These are phyloP conservation scores for Sapajus apella DNA, from an alignment of 2,113 vertebrate species.

Conservation along the genomic window DNA sequence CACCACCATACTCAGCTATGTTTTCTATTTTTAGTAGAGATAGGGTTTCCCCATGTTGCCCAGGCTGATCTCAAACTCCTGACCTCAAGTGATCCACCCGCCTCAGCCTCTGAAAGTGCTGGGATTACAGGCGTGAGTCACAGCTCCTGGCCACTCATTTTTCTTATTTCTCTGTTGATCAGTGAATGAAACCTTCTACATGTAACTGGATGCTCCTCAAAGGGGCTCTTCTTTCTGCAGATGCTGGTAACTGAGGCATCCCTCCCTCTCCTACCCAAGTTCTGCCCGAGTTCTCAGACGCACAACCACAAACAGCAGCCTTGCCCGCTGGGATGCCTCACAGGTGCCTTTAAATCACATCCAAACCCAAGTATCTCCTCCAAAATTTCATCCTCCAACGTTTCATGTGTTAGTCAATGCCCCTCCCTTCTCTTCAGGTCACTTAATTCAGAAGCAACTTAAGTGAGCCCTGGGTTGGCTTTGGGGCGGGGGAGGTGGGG, in stretches of 20 bases:
- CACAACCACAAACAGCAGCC: background rate
- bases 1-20: no score
- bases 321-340: background rate
- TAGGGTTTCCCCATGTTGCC: no score
- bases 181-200: background rate
- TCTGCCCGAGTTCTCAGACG: no score
- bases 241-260: background rate
- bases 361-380: background rate
- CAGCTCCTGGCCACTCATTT: no score
- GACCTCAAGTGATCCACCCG: no score
- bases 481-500: fast-evolving
- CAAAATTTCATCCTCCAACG: background rate
- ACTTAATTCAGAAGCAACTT: background rate
- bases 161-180: background rate
- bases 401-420: background rate
- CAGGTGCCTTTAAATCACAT: background rate
- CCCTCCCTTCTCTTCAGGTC: background rate
- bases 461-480: background rate
- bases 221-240: background rate
- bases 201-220: background rate
- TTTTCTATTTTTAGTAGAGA: no score
- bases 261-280: background rate
- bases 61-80: no score
- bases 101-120: no score
- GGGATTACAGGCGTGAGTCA: no score